Evolutionary conservation across 2,888 invertebrate species (phyloP).

Genomic region (Drosophila gaucha): DNA sequence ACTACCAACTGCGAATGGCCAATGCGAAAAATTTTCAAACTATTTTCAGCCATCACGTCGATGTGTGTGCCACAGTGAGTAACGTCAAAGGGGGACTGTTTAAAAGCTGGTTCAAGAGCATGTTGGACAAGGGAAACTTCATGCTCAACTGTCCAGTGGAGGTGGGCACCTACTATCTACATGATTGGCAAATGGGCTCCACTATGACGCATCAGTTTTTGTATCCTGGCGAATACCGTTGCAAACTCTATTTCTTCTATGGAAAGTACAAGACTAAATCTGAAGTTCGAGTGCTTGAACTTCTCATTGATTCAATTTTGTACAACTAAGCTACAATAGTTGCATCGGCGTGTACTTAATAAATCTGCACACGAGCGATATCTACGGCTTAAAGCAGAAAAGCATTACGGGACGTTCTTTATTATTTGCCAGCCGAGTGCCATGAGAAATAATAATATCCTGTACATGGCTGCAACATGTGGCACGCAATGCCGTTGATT

Average conservation of each 20-base stretch:
- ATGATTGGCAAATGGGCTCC: conserved; percentile 54
- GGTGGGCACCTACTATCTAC: conserved; percentile 59
- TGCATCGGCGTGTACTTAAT: conserved; percentile 19
- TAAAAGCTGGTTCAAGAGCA: conserved; percentile 62
- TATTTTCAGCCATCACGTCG: conserved; percentile 48
- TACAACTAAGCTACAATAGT: conserved; percentile 21
- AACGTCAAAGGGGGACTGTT: conserved; percentile 56
- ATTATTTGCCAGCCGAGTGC: conserved; percentile 35
- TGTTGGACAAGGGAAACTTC: conserved; percentile 58
- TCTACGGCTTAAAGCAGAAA: conserved; percentile 39
- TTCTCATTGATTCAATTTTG: conserved; percentile 4
- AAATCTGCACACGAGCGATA: conserved; percentile 21
- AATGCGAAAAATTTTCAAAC: conserved; percentile 65
- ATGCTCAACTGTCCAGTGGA: conserved; percentile 67
- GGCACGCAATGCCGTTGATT: conserved; percentile 62
- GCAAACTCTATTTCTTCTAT: conserved; percentile 13
- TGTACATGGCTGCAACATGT: conserved; percentile 72
- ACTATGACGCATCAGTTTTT: conserved; percentile 54
- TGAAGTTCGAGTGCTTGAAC: conserved; percentile 5
- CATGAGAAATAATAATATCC: conserved; percentile 70
- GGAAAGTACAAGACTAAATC: conserved; percentile 34
- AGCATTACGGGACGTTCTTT: conserved; percentile 30
- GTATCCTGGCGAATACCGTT: conserved; percentile 35
- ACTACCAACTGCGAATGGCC: conserved; percentile 55
- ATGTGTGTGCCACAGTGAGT: conserved; percentile 47